Percentiles rank a stretch among this genome's conserved stretches.
phyloP scores from a whole-genome alignment of 2,113 vertebrate genomes.

The Brachionichthys hirsutus region DNA sequence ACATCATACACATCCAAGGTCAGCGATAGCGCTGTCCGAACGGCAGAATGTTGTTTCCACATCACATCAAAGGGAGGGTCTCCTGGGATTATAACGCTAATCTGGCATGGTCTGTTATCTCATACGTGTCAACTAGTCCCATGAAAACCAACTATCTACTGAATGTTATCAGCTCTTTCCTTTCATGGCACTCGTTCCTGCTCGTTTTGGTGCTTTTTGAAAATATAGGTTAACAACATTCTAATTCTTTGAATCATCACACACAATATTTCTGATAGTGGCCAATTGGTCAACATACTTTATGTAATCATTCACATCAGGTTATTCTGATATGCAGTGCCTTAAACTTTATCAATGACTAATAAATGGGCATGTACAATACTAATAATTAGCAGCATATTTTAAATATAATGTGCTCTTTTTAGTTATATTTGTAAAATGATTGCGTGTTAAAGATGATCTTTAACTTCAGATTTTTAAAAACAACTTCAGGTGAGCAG shows the following conservation, averaged over 20 bases:
- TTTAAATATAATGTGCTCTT: too few relatives aligned
- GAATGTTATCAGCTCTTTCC: not conserved
- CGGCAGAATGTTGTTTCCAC: constrained; percentile 21
- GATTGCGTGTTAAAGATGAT: too few relatives aligned
- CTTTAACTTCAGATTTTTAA: too few relatives aligned
- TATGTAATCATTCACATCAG: not conserved
- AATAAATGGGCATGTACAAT: not conserved
- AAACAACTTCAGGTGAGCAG: not conserved
- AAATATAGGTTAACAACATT: too few relatives aligned
- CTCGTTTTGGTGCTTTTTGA: too few relatives aligned
- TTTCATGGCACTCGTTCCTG: not conserved
- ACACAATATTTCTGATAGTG: not conserved
- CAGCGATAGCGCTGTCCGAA: constrained; percentile 5
- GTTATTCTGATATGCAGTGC: constrained; percentile 1
- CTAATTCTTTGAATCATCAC: too few relatives aligned
- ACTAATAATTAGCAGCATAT: not conserved
- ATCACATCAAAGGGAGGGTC: constrained; percentile 67
- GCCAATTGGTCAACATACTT: constrained; percentile 2
- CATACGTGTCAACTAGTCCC: constrained; percentile 9
- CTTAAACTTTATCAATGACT: not conserved
- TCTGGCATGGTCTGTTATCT: not conserved
- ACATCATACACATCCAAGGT: constrained; percentile 44
- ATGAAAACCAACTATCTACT: constrained; percentile 14
- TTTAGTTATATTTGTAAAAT: too few relatives aligned
- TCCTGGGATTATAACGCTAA: not conserved